Conservation (phyloP, 2,113 vertebrate species). For the Sturnira hondurensis region DNA sequence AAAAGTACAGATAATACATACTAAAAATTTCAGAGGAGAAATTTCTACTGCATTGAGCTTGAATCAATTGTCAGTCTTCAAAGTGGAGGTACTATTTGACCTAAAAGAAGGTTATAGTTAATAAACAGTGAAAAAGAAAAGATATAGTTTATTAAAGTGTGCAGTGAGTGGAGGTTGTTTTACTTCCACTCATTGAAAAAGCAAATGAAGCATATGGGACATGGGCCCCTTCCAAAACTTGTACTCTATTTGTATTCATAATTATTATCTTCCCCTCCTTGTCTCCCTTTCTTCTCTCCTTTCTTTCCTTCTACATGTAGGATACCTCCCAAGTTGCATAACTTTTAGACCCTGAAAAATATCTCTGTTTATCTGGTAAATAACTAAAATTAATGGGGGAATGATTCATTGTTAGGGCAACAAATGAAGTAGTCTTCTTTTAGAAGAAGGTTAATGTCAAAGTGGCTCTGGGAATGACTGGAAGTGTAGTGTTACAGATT, state of each 20-base stretch:
- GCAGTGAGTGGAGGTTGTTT: neutral
- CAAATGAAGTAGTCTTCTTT: neutral
- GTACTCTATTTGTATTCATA: neutral
- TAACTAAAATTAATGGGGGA: neutral
- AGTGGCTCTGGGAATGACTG: neutral
- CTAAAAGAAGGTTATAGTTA: neutral
- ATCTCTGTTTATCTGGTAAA: neutral
- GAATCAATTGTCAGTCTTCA: neutral
- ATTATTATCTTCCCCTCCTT: neutral
- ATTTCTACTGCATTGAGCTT: neutral
- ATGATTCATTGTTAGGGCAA: neutral
- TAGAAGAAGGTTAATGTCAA: neutral
- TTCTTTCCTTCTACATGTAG: neutral
- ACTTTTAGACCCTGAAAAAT: neutral
- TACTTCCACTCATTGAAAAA: no score
- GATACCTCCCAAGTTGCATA: neutral
- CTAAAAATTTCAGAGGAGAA: neutral
- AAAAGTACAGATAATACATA: neutral
- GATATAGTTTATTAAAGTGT: neutral
- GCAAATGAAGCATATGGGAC: neutral
- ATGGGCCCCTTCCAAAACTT: accelerated
- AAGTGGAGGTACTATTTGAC: neutral
- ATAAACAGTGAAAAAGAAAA: neutral
- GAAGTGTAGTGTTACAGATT: neutral
- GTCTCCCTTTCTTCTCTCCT: neutral